Evolutionary conservation across 2,888 invertebrate genomes (phyloP).

Genomic region (Drosophila recens): DNA sequence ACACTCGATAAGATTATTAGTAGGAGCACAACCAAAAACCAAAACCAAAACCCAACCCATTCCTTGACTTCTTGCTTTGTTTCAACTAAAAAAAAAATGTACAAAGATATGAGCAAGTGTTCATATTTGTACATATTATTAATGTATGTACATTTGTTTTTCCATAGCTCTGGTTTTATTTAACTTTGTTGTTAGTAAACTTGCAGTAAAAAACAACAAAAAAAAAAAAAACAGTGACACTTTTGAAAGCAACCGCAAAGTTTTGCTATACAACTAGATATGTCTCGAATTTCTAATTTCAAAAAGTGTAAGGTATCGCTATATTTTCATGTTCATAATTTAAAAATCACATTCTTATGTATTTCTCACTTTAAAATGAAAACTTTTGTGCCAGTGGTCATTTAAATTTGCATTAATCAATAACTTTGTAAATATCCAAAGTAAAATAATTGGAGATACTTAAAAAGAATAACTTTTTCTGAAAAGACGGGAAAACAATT

Average conservation of each 20-base stretch:
- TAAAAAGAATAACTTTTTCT: too few species aligned
- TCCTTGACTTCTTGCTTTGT: constrained; percentile 14
- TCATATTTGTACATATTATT: constrained; percentile 2
- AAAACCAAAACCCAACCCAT: neutral
- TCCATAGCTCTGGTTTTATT: neutral
- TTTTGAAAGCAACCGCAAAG: constrained; percentile 23
- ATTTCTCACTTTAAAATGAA: too few species aligned
- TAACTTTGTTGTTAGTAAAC: constrained; percentile 10
- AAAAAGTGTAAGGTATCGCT: neutral
- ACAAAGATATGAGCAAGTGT: neutral
- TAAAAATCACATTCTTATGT: too few species aligned
- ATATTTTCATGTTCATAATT: neutral
- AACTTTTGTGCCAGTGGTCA: too few species aligned
- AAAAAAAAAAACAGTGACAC: neutral
- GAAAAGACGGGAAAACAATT: too few species aligned
- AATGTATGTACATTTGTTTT: constrained; percentile 2
- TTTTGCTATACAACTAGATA: constrained; percentile 14
- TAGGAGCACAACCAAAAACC: neutral
- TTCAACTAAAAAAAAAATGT: constrained; percentile 1
- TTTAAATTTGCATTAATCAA: too few species aligned
- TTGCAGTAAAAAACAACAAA: neutral
- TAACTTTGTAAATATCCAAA: too few species aligned
- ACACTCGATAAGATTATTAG: constrained; percentile 33
- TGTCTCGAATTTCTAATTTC: constrained; percentile 6
- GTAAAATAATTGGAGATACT: too few species aligned